phyloP scores from a whole-genome alignment of 2,797 vertebrate species.

The Acanthurus tractus region DNA sequence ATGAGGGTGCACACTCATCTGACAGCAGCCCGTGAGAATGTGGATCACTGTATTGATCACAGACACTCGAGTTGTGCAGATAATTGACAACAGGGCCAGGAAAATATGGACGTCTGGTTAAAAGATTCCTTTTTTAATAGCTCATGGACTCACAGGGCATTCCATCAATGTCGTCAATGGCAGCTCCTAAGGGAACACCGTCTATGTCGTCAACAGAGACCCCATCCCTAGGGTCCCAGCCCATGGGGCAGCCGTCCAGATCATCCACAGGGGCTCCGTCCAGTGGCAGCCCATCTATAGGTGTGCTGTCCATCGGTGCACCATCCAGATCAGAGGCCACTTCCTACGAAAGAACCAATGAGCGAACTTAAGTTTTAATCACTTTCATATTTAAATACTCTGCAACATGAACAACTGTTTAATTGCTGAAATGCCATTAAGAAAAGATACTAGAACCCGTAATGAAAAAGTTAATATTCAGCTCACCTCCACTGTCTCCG shows the following conservation, averaged over 20 bases:
- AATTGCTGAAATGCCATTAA: neutral
- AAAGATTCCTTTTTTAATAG: neutral
- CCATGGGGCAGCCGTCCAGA: conserved; percentile 85
- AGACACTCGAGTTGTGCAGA: neutral
- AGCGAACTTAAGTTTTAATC: neutral
- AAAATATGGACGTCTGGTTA: neutral
- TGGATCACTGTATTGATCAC: conserved; percentile 3
- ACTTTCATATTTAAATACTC: neutral
- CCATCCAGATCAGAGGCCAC: conserved; percentile 77
- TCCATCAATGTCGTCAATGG: conserved; percentile 87
- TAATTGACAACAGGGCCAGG: neutral
- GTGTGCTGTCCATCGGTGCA: conserved; percentile 68
- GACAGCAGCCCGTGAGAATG: neutral
- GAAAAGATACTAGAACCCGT: neutral
- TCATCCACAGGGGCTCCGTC: conserved; percentile 76
- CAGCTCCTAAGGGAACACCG: conserved; percentile 83
- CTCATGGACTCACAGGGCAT: conserved; percentile 82
- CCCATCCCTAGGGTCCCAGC: conserved; percentile 87
- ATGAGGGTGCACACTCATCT: conserved; percentile 7
- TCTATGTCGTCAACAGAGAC: conserved; percentile 87
- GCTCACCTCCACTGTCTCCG: conserved; percentile 76
- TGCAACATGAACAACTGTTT: neutral
- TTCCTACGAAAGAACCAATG: conserved; percentile 55
- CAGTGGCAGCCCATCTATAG: conserved; percentile 73
- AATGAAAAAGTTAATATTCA: conserved; percentile 8